A percentile compares a stretch with the other conserved stretches of the same genome.
Evolutionary conservation across 2,113 vertebrate genomes (phyloP).

Genomic region (Gobio gobio): DNA sequence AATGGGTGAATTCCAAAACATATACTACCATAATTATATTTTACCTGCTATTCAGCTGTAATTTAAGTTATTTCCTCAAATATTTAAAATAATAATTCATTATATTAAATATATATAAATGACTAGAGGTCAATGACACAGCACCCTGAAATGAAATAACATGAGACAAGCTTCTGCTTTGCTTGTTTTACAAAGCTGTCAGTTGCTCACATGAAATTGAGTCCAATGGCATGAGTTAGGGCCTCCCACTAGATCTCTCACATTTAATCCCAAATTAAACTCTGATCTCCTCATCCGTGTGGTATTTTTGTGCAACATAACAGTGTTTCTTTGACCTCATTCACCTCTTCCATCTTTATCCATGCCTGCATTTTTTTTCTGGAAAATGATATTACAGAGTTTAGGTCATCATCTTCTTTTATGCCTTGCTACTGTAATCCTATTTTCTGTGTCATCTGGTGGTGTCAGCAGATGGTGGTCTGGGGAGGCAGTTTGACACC

Average conservation of each 20-base stretch:
- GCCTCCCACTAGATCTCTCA: conserved; percentile 28
- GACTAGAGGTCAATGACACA: not conserved
- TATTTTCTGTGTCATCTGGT: conserved; percentile 80
- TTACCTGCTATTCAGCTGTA: no score
- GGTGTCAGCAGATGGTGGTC: conserved; percentile 73
- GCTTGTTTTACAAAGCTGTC: conserved; percentile 5
- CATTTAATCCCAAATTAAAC: conserved; percentile 40
- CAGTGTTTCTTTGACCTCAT: conserved; percentile 62
- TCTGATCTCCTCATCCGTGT: conserved; percentile 30
- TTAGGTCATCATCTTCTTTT: conserved; percentile 73
- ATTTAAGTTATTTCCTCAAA: not conserved
- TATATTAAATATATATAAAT: no score
- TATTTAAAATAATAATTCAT: not conserved
- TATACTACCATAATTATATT: no score
- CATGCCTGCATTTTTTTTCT: conserved; percentile 52
- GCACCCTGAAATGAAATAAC: not conserved
- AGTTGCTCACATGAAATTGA: not conserved
- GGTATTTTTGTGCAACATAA: conserved; percentile 27
- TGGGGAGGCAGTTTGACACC: conserved; percentile 63
- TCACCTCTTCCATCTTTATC: conserved; percentile 66
- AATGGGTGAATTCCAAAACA: not conserved
- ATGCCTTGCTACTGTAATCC: conserved; percentile 76
- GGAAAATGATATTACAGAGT: conserved; percentile 75
- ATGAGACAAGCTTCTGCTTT: not conserved
- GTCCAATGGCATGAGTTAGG: not conserved